Evolutionary conservation across 2,797 vertebrate species (phyloP), one percentile per base, ranked within the genome.

Genomic region (Chiroxiphia lanceolata): DNA sequence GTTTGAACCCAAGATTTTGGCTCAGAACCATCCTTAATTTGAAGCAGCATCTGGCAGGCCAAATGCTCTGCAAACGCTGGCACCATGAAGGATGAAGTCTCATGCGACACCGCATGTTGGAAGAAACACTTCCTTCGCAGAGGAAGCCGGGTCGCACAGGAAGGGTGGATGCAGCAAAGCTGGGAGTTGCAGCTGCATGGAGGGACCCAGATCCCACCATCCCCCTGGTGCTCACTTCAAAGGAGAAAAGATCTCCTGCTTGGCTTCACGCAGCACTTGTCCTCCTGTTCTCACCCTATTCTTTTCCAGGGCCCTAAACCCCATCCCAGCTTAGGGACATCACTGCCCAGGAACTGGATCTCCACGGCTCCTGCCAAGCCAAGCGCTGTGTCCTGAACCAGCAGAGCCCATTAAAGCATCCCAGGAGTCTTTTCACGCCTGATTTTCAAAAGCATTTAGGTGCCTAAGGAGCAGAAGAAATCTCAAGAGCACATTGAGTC

Each of bases 1-100:
- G 81, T 95, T 94, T 95, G 96, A 96, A 95, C 81, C 86, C 86
- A 44, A 90, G 68, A 77, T 89, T 95, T 96, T 96, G 95, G 96
- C 96, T 95, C 91, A 22, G 65, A 60, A 72, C 70, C 70, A 69
- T 79, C 79, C 79, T 76, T 95, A 93, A 96, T 95, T 90, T 91
- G 87, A 96, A 97, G 83, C 93, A 91, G 89, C 92, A 93, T 95
- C 94, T 96, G 95, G 88, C 95, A 94, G 50, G 60, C 94, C 93
- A 96, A 96, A 87, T 85, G 87, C 89, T 95, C 79, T 88, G 71
- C 80, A 87, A 84, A 77, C 3, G 16, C 93, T 93, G 94, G 94
- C 94, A 89, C 87, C 22, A 4, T 54, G 94, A 77, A 89, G 34
- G 61, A 89, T 63, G 61, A 82, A 75, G 78, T 78, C 89, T 91